Percentiles rank a stretch among this genome's conserved stretches.
phyloP scores from a whole-genome alignment of 2,888 invertebrate genomes.

The Netelia virgata region DNA sequence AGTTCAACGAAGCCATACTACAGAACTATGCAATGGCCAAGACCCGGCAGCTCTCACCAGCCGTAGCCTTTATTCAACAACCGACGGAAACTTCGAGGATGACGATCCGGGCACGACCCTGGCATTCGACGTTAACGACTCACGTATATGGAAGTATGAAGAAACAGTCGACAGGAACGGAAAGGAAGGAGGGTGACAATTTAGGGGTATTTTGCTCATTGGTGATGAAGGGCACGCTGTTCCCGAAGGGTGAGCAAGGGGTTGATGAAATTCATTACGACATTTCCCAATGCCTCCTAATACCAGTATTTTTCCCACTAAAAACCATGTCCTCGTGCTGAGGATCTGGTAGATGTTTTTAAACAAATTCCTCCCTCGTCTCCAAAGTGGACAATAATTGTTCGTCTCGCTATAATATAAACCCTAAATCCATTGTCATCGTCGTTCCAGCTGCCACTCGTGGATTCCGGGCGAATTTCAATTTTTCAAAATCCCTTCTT shows the following conservation, averaged over 20 bases:
- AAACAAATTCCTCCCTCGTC: no score
- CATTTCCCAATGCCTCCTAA: not conserved
- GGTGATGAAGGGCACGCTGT: not conserved
- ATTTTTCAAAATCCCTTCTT: no score
- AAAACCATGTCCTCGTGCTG: no score
- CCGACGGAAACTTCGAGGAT: slow-evolving; percentile 28
- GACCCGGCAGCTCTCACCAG: slow-evolving; percentile 34
- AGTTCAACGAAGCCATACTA: slow-evolving; percentile 54
- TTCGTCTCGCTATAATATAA: no score
- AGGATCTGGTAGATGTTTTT: no score
- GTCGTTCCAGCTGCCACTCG: no score
- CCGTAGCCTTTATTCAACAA: slow-evolving; percentile 27
- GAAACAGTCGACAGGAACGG: not conserved
- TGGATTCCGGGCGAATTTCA: no score
- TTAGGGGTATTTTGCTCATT: not conserved
- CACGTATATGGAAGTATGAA: slow-evolving; percentile 21
- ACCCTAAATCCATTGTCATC: no score
- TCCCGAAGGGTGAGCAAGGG: not conserved
- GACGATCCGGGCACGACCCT: slow-evolving; percentile 45
- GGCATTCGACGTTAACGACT: slow-evolving; percentile 30
- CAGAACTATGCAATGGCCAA: slow-evolving; percentile 41
- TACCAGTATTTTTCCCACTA: no score
- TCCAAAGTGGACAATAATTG: no score
- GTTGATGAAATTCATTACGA: not conserved
- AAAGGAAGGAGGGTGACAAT: not conserved